Evolutionary conservation across 2,888 invertebrate species (phyloP).

Genomic region (Nesidiocoris tenuis): DNA sequence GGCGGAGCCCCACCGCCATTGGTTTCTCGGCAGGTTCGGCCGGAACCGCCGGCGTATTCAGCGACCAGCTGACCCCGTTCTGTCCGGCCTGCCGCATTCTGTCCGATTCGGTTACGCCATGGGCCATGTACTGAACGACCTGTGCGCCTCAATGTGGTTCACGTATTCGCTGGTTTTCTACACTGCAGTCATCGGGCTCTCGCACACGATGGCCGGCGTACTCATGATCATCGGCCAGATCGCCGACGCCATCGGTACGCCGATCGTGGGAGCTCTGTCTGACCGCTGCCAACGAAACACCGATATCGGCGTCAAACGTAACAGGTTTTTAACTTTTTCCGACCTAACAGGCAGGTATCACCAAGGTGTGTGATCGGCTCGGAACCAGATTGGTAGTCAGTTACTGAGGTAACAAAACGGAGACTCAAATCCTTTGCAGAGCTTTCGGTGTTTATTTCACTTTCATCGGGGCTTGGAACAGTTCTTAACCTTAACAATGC

Average conservation of each 20-base stretch:
- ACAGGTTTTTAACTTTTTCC: no score
- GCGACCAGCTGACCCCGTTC: neutral
- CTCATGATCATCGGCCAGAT: conserved; percentile 72
- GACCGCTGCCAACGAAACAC: conserved; percentile 57
- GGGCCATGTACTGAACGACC: conserved; percentile 87
- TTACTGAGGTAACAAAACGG: no score
- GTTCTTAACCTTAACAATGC: no score
- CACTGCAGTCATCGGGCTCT: conserved; percentile 60
- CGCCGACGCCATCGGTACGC: conserved; percentile 65
- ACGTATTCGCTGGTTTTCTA: conserved; percentile 85
- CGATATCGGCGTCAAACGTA: no score
- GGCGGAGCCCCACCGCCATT: neutral
- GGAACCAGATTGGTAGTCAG: no score
- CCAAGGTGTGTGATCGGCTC: no score
- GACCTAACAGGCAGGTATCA: no score
- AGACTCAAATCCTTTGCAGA: no score
- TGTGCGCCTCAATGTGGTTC: conserved; percentile 93
- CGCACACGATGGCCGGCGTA: conserved; percentile 58
- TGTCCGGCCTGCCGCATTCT: neutral
- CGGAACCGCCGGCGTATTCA: neutral
- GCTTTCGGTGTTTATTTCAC: no score
- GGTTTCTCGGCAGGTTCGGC: conserved; percentile 16
- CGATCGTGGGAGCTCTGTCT: conserved; percentile 81
- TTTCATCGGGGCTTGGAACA: no score
- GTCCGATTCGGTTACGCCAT: conserved; percentile 61